Evolutionary conservation across 2,888 invertebrate genomes (phyloP), one percentile per base, ranked within the genome.

Genomic region (Venustoraphidia nigricollis): DNA sequence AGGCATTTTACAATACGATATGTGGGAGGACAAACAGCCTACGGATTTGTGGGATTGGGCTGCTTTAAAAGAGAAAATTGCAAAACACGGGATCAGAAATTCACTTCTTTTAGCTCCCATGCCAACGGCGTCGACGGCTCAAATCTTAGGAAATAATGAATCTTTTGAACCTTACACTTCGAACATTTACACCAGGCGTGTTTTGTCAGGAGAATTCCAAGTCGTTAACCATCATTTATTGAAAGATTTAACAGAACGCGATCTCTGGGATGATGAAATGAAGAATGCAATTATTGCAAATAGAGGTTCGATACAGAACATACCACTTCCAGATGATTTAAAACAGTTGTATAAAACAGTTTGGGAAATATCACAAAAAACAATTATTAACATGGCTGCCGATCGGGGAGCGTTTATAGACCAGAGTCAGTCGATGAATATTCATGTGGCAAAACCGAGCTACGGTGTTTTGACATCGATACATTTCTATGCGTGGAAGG

Each of bases 111-210:
- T 97, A 53, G 96, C 97, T 0, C 96, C 96, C 0, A 98, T 98
- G 97, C 97, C 97, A 1, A 98, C 97, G 6, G 96, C 97, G 9
- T 95, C 96, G 1, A 98, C 97, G 0, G 97, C 98, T 3, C 97
- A 98, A 69, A 99, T 99, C 61, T 77, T 98, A 41, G 98, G 98
- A 13, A 99, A 98, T 64, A 98, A 97, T 64, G 97, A 98, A 66
- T 91, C 95, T 0, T 87, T 96, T 60, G 98, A 98, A 67, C 92
- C 98, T 0, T 98, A 96, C 66, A 97, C 96, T 1, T 94, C 91
- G 36, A 98, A 98, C 63, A 91, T 98, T 57, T 98, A 97, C 66
- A 83, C 87, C 14, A 73, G 97, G 55, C 73, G 95, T 45, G 97
- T 98, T 1, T 70, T 96, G 6, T 94, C 94, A 3, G 97, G 97